These are phyloP conservation scores for Zhengitettix transpicula DNA, from an alignment of 2,888 invertebrate genomes.

Conservation along the genomic window DNA sequence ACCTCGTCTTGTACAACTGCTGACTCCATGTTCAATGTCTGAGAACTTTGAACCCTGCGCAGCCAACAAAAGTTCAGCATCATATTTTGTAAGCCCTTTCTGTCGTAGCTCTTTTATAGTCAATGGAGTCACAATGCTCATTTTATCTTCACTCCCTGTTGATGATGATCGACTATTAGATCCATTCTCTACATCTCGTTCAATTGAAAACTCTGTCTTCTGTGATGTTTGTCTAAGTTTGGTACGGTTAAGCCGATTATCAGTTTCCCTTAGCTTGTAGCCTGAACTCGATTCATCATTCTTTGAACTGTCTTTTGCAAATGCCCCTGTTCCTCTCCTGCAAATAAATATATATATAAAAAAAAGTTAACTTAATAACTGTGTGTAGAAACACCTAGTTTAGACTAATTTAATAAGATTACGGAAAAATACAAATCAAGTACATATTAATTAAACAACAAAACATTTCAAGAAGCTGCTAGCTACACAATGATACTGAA, in stretches of 20 bases:
- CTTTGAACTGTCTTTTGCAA: slow-evolving; percentile 46
- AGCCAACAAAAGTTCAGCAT: slow-evolving; percentile 71
- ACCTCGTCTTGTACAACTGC: slow-evolving; percentile 5
- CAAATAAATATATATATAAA: slow-evolving; percentile 12
- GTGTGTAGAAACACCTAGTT: too few relatives aligned
- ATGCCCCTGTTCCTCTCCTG: slow-evolving; percentile 71
- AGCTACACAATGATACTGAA: too few relatives aligned
- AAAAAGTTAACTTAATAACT: too few relatives aligned
- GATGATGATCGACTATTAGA: slow-evolving; percentile 11
- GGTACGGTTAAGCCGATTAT: slow-evolving; percentile 78
- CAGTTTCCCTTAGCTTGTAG: slow-evolving; percentile 84
- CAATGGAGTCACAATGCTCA: slow-evolving; percentile 44
- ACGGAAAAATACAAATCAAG: too few relatives aligned
- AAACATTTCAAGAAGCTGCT: too few relatives aligned
- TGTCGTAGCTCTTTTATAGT: slow-evolving; percentile 72
- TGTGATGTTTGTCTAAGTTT: slow-evolving; percentile 34
- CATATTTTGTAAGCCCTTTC: slow-evolving; percentile 75
- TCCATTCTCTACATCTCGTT: slow-evolving; percentile 6
- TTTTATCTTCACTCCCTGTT: slow-evolving; percentile 20
- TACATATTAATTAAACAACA: too few relatives aligned
- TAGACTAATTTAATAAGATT: too few relatives aligned
- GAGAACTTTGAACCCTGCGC: slow-evolving; percentile 62
- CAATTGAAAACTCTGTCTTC: slow-evolving; percentile 4
- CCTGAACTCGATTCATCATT: slow-evolving; percentile 48
- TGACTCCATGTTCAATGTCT: slow-evolving; percentile 30